A percentile compares a stretch with the other conserved stretches of the same genome.
Evolutionary conservation across 2,113 vertebrate species (phyloP).

Genomic region (Cottus gobio): DNA sequence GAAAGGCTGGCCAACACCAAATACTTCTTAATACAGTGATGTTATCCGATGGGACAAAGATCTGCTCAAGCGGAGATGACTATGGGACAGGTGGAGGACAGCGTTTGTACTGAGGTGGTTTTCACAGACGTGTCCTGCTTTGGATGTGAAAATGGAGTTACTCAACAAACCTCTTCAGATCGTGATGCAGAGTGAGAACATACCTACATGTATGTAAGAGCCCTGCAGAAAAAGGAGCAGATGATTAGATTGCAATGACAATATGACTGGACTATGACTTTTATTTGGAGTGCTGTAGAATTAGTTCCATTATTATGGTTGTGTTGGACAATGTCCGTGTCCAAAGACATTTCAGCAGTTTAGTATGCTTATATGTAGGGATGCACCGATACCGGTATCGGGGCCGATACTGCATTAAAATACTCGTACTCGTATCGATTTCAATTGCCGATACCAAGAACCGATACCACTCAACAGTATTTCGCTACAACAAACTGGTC

Average conservation of each 20-base stretch:
- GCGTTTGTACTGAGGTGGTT: background rate
- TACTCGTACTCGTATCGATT: no score
- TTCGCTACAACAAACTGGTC: no score
- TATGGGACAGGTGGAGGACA: background rate
- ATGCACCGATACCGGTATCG: no score
- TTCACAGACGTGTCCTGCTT: background rate
- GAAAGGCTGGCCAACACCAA: background rate
- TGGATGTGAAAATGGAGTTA: background rate
- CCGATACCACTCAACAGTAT: no score
- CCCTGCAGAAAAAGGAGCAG: background rate
- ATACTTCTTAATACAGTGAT: background rate
- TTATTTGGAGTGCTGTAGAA: background rate
- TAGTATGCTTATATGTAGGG: background rate
- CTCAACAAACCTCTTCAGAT: background rate
- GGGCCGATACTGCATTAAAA: no score
- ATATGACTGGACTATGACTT: background rate
- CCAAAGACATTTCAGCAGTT: constrained; percentile 24
- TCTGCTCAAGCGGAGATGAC: background rate
- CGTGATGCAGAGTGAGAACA: background rate
- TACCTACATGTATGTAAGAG: background rate
- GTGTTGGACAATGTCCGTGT: background rate
- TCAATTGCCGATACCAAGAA: no score
- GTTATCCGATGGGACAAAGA: background rate
- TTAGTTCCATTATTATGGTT: background rate
- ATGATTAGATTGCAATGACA: background rate